A percentile compares a stretch with the other conserved stretches of the same genome.
These are phyloP conservation scores for Onthophagus sagittarius DNA, from an alignment of 2,888 invertebrate species.

Conservation along the genomic window DNA sequence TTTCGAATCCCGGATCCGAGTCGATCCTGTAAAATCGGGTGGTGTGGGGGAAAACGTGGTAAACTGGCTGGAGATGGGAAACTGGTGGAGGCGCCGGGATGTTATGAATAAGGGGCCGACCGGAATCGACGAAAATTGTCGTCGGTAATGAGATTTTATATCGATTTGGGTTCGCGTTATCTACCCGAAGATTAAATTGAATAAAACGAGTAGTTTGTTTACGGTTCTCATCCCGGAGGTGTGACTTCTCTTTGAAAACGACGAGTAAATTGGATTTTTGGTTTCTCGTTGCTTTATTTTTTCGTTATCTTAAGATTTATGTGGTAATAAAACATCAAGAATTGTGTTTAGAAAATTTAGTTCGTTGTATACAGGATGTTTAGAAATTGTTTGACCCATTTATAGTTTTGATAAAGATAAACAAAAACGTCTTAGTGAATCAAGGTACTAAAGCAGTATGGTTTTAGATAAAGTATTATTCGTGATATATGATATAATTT, in stretches of 20 bases:
- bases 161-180: not conserved
- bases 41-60: not conserved
- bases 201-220: not conserved
- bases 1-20: not conserved
- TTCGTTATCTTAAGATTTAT: not conserved
- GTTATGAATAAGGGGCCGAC: not conserved
- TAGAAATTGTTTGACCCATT: too few relatives aligned
- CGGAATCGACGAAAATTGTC: not conserved
- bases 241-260: not conserved
- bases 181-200: not conserved
- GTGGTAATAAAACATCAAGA: too few relatives aligned
- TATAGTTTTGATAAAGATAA: too few relatives aligned
- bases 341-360: too few relatives aligned
- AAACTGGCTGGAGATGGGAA: not conserved
- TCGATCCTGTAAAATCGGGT: not conserved
- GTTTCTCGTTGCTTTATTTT: not conserved
- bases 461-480: too few relatives aligned
- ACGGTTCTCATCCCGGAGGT: not conserved
- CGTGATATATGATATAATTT: too few relatives aligned
- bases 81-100: not conserved
- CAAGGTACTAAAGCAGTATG: too few relatives aligned
- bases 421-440: too few relatives aligned
- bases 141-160: not conserved
- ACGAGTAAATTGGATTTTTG: not conserved
- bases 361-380: too few relatives aligned